Conservation (phyloP, 2,888 invertebrate genomes). For the Pterostichus niger region DNA sequence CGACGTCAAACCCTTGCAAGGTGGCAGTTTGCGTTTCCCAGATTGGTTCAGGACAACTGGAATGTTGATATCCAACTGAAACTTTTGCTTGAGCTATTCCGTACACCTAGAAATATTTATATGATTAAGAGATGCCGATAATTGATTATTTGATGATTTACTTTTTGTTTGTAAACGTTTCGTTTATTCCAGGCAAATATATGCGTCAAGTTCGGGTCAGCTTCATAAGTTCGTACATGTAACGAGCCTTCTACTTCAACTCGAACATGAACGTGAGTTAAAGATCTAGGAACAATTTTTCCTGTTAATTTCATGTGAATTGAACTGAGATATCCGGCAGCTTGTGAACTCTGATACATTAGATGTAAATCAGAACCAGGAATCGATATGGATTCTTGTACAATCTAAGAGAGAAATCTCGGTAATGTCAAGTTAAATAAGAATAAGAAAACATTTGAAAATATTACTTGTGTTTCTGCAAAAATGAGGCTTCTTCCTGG, state of each 20-base stretch:
- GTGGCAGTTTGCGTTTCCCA: conserved; percentile 98
- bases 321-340: conserved; percentile 95
- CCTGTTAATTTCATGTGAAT: conserved; percentile 94
- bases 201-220: conserved; percentile 96
- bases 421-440: not conserved
- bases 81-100: conserved; percentile 93
- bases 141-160: conserved; percentile 70
- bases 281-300: conserved; percentile 86
- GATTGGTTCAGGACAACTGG: conserved; percentile 90
- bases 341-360: conserved; percentile 97
- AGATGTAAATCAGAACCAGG: conserved; percentile 96
- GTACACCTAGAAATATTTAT: conserved; percentile 79
- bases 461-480: conserved; percentile 90
- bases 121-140: not conserved
- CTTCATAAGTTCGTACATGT: conserved; percentile 95
- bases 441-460: not conserved
- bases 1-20: conserved; percentile 96
- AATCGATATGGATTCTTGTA: conserved; percentile 97
- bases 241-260: conserved; percentile 96
- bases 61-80: conserved; percentile 96
- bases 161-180: conserved; percentile 98
- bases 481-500: conserved; percentile 91
- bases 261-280: conserved; percentile 94
- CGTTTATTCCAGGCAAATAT: conserved; percentile 99
- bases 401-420: conserved; percentile 83